Percentiles rank a stretch among this genome's conserved stretches.
Evolutionary conservation across 2,113 vertebrate genomes (phyloP).

Genomic region (Rallus limicola): DNA sequence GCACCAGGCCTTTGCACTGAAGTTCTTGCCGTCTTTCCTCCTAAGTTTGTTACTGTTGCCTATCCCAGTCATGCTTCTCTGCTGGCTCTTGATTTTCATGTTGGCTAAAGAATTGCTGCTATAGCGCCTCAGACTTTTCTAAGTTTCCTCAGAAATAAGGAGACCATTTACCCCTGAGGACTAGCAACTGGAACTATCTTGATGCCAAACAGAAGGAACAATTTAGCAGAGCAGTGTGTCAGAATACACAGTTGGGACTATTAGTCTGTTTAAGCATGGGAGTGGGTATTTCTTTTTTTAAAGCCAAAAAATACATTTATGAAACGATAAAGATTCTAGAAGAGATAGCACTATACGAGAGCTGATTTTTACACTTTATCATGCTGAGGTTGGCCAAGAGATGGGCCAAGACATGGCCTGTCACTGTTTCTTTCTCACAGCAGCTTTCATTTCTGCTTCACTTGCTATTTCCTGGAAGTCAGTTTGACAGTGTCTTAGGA

Average conservation of each 20-base stretch:
- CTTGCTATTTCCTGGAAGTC: neutral
- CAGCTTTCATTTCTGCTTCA: slow-evolving; percentile 9
- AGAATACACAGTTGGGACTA: neutral
- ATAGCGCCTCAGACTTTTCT: neutral
- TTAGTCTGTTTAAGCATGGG: neutral
- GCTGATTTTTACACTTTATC: neutral
- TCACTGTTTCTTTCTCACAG: neutral
- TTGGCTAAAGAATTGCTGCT: neutral
- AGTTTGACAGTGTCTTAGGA: neutral
- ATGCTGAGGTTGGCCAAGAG: neutral
- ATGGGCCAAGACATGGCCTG: neutral
- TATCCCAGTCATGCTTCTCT: neutral
- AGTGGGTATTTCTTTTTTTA: neutral
- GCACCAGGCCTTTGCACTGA: neutral
- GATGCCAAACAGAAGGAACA: neutral
- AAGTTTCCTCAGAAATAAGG: neutral
- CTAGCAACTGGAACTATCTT: neutral
- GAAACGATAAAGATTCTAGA: neutral
- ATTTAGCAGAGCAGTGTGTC: neutral
- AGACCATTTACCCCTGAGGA: neutral
- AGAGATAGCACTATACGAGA: neutral
- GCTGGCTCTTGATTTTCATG: neutral
- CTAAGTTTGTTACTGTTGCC: neutral
- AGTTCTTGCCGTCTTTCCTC: neutral
- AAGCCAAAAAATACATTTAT: neutral